Conservation (phyloP, 2,797 vertebrate species). For the Sebastes baramenuke region DNA sequence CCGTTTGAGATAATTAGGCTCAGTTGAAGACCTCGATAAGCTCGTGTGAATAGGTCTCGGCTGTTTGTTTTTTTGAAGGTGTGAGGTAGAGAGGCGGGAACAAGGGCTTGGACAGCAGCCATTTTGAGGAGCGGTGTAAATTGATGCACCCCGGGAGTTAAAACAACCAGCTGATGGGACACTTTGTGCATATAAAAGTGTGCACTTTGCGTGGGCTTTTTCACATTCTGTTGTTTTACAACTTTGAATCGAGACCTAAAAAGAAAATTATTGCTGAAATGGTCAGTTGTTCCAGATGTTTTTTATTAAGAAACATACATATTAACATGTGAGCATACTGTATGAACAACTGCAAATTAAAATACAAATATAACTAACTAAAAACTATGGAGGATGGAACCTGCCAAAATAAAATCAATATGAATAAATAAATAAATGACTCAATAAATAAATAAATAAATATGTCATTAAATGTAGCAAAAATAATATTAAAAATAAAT, state of each 20-base stretch:
- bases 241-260: neutral
- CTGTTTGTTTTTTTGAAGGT: constrained; percentile 13
- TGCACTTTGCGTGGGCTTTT: neutral
- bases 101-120: constrained; percentile 31
- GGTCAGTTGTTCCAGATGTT: neutral
- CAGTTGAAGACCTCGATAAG: neutral
- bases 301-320: neutral
- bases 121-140: constrained; percentile 22
- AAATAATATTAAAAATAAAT: no score
- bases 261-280: neutral
- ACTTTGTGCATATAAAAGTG: neutral
- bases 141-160: constrained; percentile 6
- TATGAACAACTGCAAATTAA: neutral
- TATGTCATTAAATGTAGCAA: no score
- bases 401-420: no score
- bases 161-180: neutral
- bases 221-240: neutral
- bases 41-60: constrained; percentile 3
- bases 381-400: neutral
- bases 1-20: constrained; percentile 20
- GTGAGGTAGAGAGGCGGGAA: constrained; percentile 1
- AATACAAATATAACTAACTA: neutral
- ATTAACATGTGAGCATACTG: neutral
- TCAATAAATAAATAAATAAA: no score
- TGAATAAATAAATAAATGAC: no score